Evolutionary conservation across 35 echinoderm and acorn worm species (phyloP), one percentile per base, ranked within the genome.

Genomic region (Apostichopus californicus): DNA sequence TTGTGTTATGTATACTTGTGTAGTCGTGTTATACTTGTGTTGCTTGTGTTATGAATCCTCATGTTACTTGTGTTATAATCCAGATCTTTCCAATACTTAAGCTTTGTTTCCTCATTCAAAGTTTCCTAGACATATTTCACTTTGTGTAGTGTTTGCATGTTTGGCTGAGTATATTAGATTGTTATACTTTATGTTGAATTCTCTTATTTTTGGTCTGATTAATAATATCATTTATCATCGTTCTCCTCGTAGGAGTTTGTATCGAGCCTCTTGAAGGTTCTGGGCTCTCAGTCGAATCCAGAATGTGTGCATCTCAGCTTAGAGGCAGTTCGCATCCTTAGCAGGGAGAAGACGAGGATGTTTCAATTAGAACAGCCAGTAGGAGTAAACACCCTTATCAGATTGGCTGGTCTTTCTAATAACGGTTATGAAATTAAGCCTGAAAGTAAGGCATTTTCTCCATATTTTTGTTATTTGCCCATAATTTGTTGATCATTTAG

Each of bases 241-340:
- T 17, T 46, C 34, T 46, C 34, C 34, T 46, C 34, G n/a, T 55
- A 98, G 96, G 94, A 95, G 92, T 95, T 98, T 73, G 91, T 98
- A 11, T 87, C 94, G 4, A 92, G 93, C 78, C 53, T 98, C 0
- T 72, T 98, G 17, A 83, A 90, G 15, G 87, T 90, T 0, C 78
- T 98, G 53, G 86, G 94, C 61, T 65, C 77, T 5, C 54, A 80
- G 20, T 75, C 78, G 24, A 90, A 92, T 78, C 57, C 57, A 80
- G 97, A 99, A 70, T 99, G 97, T 75, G 78, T 95, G 9, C 71
- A 90, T 54, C 93, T 96, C 6, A 96, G 97, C 57, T 80, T 99
- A 87, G 95, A 99, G 61, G 92, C 95, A 8, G 23, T 99, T 11
- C 93, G 95, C 26, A 99, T 99, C 77, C 78, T 99, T 26, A 99